Percentiles rank a stretch among this genome's conserved stretches.
Evolutionary conservation across 2,113 vertebrate genomes (phyloP).

Genomic region (Brachypodius melanocephalos): DNA sequence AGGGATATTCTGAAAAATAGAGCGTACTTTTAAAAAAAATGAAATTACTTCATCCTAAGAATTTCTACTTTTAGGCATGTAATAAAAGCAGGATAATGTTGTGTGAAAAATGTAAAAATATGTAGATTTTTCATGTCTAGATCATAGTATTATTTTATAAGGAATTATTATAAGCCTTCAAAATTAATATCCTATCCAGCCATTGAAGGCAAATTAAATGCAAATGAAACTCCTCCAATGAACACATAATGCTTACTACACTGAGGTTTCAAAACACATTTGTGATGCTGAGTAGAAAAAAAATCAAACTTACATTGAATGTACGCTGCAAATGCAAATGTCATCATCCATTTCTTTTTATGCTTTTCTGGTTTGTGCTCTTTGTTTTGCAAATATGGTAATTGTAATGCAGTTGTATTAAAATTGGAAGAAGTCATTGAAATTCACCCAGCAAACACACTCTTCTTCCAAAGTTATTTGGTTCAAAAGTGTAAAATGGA

Average conservation of each 20-base stretch:
- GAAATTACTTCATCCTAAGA: not conserved
- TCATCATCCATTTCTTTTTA: conserved; percentile 31
- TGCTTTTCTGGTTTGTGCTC: conserved; percentile 17
- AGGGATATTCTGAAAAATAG: not conserved
- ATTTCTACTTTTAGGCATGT: not conserved
- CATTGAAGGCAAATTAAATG: conserved; percentile 55
- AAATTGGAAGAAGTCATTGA: conserved; percentile 18
- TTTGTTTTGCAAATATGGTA: conserved; percentile 55
- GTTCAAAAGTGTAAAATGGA: not conserved
- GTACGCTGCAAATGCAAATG: conserved; percentile 35
- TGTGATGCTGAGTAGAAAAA: conserved; percentile 19
- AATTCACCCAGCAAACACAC: not conserved
- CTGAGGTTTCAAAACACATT: conserved; percentile 40
- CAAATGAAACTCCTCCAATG: conserved; percentile 49
- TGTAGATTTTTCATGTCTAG: not conserved
- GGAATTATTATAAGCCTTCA: not conserved
- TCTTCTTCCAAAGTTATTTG: not conserved
- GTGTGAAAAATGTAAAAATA: not conserved
- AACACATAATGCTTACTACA: conserved; percentile 1
- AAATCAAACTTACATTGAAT: not conserved
- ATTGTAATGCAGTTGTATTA: conserved; percentile 43
- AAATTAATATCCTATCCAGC: conserved; percentile 49
- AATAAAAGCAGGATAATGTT: not conserved
- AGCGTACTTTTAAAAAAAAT: not conserved
- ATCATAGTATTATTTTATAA: not conserved